Percentiles rank a stretch among this genome's conserved stretches.
Conservation (phyloP, 1,140 invertebrate species). For the Drosophila carrolli region DNA sequence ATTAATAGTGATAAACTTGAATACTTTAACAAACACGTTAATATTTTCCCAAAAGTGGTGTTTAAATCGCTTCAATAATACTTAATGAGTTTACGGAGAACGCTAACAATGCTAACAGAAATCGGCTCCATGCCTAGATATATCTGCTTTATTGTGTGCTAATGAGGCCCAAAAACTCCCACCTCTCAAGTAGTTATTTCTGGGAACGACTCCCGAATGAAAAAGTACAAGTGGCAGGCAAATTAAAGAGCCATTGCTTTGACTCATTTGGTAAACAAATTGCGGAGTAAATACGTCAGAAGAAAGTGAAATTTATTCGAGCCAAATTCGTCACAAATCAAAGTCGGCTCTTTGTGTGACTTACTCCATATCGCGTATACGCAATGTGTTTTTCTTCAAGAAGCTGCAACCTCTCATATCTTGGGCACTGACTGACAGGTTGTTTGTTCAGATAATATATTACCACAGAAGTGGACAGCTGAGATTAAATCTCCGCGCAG, state of each 20-base stretch:
- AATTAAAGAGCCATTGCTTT: constrained; percentile 31
- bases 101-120: constrained; percentile 58
- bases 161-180: constrained; percentile 69
- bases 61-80: constrained; percentile 42
- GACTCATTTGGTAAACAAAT: constrained; percentile 56
- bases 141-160: constrained; percentile 72
- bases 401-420: constrained; percentile 19
- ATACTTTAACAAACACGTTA: constrained; percentile 41
- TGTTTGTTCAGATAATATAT: constrained; percentile 30
- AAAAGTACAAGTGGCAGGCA: constrained; percentile 58
- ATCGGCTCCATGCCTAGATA: constrained; percentile 30
- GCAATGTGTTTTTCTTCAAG: constrained; percentile 32
- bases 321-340: constrained; percentile 63
- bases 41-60: constrained; percentile 27
- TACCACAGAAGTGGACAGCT: constrained; percentile 31
- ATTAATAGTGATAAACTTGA: constrained; percentile 20
- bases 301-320: constrained; percentile 69
- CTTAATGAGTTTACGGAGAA: constrained; percentile 61
- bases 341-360: constrained; percentile 32
- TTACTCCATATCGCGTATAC: constrained; percentile 40
- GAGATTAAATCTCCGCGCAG: constrained; percentile 27
- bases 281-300: constrained; percentile 51
- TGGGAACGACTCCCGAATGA: constrained; percentile 18
- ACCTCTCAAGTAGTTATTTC: constrained; percentile 28
- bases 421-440: constrained; percentile 7